Base-by-base conservation (phyloP, 2,113 vertebrate species). In the Cettia cetti region DNA sequence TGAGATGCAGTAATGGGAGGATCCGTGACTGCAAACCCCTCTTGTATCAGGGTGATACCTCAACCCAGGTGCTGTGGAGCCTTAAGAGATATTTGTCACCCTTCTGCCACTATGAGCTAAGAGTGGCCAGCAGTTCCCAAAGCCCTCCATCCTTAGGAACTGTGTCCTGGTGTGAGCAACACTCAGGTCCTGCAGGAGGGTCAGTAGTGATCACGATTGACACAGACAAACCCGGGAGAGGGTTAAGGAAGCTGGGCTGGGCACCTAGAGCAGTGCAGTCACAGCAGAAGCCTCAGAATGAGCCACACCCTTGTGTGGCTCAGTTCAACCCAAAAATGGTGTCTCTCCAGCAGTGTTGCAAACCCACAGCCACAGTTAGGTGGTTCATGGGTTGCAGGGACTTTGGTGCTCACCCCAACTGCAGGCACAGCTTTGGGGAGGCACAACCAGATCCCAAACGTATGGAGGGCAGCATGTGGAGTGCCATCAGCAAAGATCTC, bases 381-480 rank as follows among this genome's bases (percentile, higher is more conserved):
- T 56, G 50, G 19, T 14, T 54, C 4, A 0, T 22, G 56, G 23
- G 11, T 26, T 76, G 39, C 37, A 47, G 65, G 0, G 13, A 26
- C 27, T 8, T 12, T 52, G 35, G 35, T 56, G 57, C 26, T 57
- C 42, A 28, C 17, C 68, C 33, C 47, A 40, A 0, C 9, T 24
- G 23, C 13, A 28, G 69, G 35, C 35, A 23, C 44, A 45, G 52
- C 30, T 92, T 60, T 81, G 64, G 47, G 85, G 70, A 23, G 19
- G 31, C 26, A 26, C 10, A 56, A 8, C 6, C 61, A 59, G 39
- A 50, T 22, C 33, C 65, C 2, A 4, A 10, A 30, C 13, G 16
- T 47, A 10, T 0, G 4, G 35, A 27, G 49, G 60, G 74, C 59
- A 66, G 4, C 5, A 9, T 0, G 1, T 33, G 53, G 33, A 26